Evolutionary conservation across 2,113 vertebrate genomes (phyloP).

Genomic region (human): GRCh38 chr9:91195501-91196000

Average conservation of each 20-base stretch:
- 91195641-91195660: too few species aligned
- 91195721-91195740: background rate
- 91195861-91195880: background rate
- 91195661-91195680: rapidly evolving
- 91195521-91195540: background rate
- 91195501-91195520: rapidly evolving
- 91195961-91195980: rapidly evolving
- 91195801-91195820: background rate
- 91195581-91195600: background rate
- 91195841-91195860: background rate
- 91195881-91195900: background rate
- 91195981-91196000: background rate
- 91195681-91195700: rapidly evolving
- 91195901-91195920: too few species aligned
- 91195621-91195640: too few species aligned
- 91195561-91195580: too few species aligned
- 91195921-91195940: too few species aligned
- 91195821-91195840: background rate
- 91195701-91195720: rapidly evolving
- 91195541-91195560: background rate
- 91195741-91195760: too few species aligned
- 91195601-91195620: background rate
- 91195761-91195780: background rate
- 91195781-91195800: background rate
- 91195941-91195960: background rate